Conservation (phyloP, 2,113 vertebrate genomes). For the Otis tarda region DNA sequence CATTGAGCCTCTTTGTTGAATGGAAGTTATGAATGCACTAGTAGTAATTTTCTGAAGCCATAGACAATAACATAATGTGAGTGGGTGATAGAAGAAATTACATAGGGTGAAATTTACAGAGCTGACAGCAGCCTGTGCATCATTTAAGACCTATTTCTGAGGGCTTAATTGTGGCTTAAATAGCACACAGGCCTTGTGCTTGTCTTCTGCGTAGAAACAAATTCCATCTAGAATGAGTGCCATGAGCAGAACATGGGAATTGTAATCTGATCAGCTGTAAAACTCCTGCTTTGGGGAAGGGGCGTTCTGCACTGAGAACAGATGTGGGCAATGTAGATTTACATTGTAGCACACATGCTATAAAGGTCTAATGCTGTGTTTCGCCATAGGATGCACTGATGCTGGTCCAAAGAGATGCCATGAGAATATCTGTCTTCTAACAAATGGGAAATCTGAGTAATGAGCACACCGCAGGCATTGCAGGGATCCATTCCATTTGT, state of each 20-base stretch:
- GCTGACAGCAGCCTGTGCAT: slow-evolving; percentile 54
- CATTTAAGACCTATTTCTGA: slow-evolving; percentile 42
- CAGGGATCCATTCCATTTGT: not conserved
- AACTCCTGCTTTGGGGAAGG: not conserved
- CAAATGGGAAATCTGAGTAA: not conserved
- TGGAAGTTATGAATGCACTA: slow-evolving; percentile 47
- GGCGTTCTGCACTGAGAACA: not conserved
- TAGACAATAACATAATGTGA: slow-evolving; percentile 54
- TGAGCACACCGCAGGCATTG: not conserved
- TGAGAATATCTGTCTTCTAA: not conserved
- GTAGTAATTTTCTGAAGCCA: slow-evolving; percentile 58
- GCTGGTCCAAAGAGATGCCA: not conserved
- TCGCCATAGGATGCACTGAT: not conserved
- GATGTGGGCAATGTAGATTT: not conserved
- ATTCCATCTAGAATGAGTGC: not conserved
- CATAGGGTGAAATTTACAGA: slow-evolving; percentile 37
- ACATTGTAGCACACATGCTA: not conserved
- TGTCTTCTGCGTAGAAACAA: not conserved
- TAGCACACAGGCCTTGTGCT: not conserved
- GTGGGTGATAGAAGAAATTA: slow-evolving; percentile 42
- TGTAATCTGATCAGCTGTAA: not conserved
- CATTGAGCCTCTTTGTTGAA: slow-evolving; percentile 61
- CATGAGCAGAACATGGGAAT: not conserved
- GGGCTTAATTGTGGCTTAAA: slow-evolving; percentile 34
- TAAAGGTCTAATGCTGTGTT: not conserved